These are phyloP conservation scores for Colletes gigas DNA, from an alignment of 1,140 invertebrate species.

Conservation along the genomic window DNA sequence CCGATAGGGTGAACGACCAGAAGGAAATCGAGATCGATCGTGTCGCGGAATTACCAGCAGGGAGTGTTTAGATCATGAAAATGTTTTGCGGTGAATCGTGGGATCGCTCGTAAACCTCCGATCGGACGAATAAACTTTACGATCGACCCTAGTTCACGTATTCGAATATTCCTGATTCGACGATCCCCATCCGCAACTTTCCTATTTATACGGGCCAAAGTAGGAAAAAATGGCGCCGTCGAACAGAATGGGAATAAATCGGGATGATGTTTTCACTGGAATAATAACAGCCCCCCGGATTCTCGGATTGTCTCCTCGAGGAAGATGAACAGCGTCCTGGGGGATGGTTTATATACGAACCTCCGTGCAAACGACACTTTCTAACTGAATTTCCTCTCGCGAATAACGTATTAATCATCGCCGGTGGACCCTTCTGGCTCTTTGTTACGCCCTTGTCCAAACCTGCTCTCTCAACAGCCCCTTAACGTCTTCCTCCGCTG, in stretches of 20 bases:
- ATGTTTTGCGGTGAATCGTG: background rate
- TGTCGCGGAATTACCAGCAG: no score
- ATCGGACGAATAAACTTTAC: slow-evolving; percentile 20
- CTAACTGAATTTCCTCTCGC: slow-evolving; percentile 49
- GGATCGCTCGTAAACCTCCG: slow-evolving; percentile 18
- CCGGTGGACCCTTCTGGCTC: background rate
- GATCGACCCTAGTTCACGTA: background rate
- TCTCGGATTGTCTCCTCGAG: background rate
- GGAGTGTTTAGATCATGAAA: slow-evolving; percentile 11
- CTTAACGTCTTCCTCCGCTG: slow-evolving; percentile 18
- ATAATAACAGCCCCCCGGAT: slow-evolving; percentile 12
- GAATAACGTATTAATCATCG: slow-evolving; percentile 54
- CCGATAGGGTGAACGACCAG: background rate
- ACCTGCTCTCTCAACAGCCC: slow-evolving; percentile 12
- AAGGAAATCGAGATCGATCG: slow-evolving; percentile 1
- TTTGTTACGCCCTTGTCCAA: slow-evolving; percentile 19
- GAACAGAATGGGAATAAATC: slow-evolving; percentile 2
- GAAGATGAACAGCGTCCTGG: slow-evolving; percentile 22
- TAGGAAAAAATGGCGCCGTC: slow-evolving; percentile 2
- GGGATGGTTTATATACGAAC: slow-evolving; percentile 17
- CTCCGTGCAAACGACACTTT: slow-evolving; percentile 47
- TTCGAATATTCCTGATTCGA: slow-evolving; percentile 6
- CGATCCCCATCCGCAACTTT: no score
- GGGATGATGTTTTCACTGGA: background rate
- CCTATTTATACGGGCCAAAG: background rate